A percentile compares a stretch with the other conserved stretches of the same genome.
phyloP scores from a whole-genome alignment of 2,797 vertebrate species.

The Hylomyscus alleni region DNA sequence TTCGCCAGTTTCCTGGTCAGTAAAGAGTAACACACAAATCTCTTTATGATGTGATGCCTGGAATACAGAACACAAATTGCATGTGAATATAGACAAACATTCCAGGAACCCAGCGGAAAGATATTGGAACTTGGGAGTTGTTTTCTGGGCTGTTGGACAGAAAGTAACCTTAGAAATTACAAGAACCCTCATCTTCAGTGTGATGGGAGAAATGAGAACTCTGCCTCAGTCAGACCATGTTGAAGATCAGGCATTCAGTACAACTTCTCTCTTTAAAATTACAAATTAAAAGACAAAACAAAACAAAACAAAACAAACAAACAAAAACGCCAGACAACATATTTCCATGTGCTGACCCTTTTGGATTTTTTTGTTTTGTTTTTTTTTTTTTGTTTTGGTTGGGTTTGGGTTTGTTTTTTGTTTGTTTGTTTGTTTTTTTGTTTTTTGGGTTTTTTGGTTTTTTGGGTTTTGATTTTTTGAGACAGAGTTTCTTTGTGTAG shows the following conservation, averaged over 20 bases:
- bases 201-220: background rate
- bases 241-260: background rate
- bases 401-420: too few species aligned
- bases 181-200: background rate
- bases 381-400: too few species aligned
- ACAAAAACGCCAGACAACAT: background rate
- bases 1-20: background rate
- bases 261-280: background rate
- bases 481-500: too few species aligned
- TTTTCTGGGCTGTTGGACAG: background rate
- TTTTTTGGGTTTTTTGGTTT: too few species aligned
- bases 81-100: background rate
- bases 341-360: too few species aligned
- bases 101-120: background rate
- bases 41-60: background rate
- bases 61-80: background rate
- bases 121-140: background rate
- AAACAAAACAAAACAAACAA: too few species aligned
- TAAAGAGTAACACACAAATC: background rate
- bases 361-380: too few species aligned
- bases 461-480: too few species aligned
- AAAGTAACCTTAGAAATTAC: conserved; percentile 6
- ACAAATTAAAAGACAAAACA: too few species aligned
- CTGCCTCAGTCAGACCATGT: background rate
- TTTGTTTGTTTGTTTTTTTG: too few species aligned